phyloP scores from a whole-genome alignment of 2,888 invertebrate genomes.

The Ctena decussata region DNA sequence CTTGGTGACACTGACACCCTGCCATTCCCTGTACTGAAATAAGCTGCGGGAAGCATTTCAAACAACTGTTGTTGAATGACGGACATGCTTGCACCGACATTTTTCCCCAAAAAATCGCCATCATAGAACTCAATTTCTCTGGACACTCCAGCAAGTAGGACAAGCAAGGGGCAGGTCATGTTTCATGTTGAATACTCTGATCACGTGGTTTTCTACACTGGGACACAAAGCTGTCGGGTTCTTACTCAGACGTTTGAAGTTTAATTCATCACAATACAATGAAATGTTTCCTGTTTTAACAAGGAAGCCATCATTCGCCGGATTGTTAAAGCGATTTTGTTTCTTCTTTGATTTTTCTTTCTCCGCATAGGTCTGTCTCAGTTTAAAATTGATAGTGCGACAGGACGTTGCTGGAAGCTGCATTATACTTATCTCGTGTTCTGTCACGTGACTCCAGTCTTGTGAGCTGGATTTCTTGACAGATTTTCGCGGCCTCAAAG shows the following conservation, averaged over 20 bases:
- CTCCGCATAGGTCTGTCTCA: constrained; percentile 18
- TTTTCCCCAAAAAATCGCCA: too few species aligned
- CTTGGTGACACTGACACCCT: too few species aligned
- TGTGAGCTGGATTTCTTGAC: constrained; percentile 28
- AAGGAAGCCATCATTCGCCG: constrained; percentile 59
- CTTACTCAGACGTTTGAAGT: constrained; percentile 18
- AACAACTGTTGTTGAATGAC: too few species aligned
- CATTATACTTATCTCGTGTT: constrained; percentile 49
- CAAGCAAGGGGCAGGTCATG: constrained; percentile 65
- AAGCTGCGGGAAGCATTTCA: too few species aligned
- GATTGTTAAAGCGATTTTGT: background rate
- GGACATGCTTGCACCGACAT: too few species aligned
- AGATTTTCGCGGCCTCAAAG: constrained; percentile 36
- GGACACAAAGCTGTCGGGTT: constrained; percentile 66
- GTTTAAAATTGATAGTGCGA: constrained; percentile 51
- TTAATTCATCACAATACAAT: constrained; percentile 34
- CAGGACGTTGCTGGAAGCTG: constrained; percentile 58
- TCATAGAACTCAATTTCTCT: constrained; percentile 64
- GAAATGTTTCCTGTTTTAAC: constrained; percentile 51
- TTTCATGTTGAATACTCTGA: constrained; percentile 29
- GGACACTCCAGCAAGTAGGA: constrained; percentile 73
- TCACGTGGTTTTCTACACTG: constrained; percentile 45
- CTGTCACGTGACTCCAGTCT: constrained; percentile 41
- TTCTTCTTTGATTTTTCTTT: constrained; percentile 18
- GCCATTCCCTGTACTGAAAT: too few species aligned